A percentile compares a stretch with the other conserved stretches of the same genome.
phyloP scores from a whole-genome alignment of 2,888 invertebrate species.

The Euspilapteryx auroguttella region DNA sequence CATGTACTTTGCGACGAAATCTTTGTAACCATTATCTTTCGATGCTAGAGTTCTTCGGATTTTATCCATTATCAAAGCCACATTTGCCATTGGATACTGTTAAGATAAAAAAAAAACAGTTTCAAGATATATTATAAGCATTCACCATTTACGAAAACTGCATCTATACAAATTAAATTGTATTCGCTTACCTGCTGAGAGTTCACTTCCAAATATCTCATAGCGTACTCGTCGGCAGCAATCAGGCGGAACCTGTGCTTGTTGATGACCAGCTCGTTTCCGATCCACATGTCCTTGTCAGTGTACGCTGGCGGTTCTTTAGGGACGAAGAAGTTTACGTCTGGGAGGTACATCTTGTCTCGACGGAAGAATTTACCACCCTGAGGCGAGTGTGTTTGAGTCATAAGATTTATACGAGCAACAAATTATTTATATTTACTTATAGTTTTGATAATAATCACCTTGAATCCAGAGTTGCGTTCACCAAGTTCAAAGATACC shows the following conservation, averaged over 20 bases:
- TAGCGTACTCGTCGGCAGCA: slow-evolving; percentile 84
- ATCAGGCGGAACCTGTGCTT: slow-evolving; percentile 77
- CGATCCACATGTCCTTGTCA: slow-evolving; percentile 82
- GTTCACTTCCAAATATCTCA: slow-evolving; percentile 85
- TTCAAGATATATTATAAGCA: too few relatives aligned
- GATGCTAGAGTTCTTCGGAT: slow-evolving; percentile 68
- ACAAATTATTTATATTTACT: too few relatives aligned
- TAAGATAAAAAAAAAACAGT: slow-evolving; percentile 10
- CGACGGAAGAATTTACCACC: slow-evolving; percentile 71
- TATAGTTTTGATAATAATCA: too few relatives aligned
- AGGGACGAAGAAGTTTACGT: slow-evolving; percentile 70
- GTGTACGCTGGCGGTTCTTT: slow-evolving; percentile 75
- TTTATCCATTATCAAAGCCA: slow-evolving; percentile 72
- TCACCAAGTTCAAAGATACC: slow-evolving; percentile 77
- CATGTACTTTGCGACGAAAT: slow-evolving; percentile 74
- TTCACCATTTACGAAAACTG: too few relatives aligned
- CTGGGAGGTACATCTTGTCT: slow-evolving; percentile 70
- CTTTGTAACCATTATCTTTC: slow-evolving; percentile 66
- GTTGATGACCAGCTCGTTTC: slow-evolving; percentile 75
- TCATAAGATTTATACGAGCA: too few relatives aligned
- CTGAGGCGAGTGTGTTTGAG: too few relatives aligned
- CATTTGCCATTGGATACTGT: slow-evolving; percentile 75
- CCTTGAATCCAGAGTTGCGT: slow-evolving; percentile 69
- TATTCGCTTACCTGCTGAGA: slow-evolving; percentile 69
- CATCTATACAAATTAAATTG: too few relatives aligned